These are phyloP conservation scores for Sinocyclocheilus anshuiensis DNA, from an alignment of 2,113 vertebrate species.

Conservation along the genomic window DNA sequence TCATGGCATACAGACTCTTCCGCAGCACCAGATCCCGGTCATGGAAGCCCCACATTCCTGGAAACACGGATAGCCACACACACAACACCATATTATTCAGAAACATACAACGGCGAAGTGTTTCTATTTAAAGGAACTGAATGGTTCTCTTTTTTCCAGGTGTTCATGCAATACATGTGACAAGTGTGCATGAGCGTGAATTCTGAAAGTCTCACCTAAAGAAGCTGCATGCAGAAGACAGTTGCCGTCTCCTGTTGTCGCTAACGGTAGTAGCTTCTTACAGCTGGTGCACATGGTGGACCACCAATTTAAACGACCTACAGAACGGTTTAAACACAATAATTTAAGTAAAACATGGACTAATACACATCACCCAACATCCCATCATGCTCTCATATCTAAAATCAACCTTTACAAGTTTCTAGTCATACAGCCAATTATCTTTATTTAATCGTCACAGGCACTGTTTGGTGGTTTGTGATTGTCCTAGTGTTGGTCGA, in stretches of 20 bases:
- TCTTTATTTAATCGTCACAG: not conserved
- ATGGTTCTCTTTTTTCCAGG: not conserved
- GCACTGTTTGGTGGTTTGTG: not conserved
- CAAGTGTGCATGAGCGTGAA: not conserved
- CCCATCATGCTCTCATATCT: not conserved
- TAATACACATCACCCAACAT: not conserved
- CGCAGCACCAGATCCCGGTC: conserved; percentile 95
- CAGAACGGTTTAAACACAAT: conserved; percentile 48
- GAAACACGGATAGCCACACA: conserved; percentile 1
- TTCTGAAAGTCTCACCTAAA: conserved; percentile 80
- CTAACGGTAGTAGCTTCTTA: conserved; percentile 94
- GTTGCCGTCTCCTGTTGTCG: conserved; percentile 97
- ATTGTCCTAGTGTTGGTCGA: not conserved
- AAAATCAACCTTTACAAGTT: not conserved
- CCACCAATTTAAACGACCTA: conserved; percentile 99
- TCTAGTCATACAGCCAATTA: not conserved
- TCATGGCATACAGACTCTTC: conserved; percentile 96
- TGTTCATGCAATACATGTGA: not conserved
- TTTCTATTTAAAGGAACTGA: not conserved
- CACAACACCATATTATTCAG: not conserved
- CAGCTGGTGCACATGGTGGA: conserved; percentile 93
- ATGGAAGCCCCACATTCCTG: conserved; percentile 99
- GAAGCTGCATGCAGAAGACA: conserved; percentile 97
- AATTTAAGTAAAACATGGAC: not conserved
- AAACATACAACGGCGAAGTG: not conserved